Base-by-base conservation (phyloP, 2,888 invertebrate genomes). In the Biston betularia region DNA sequence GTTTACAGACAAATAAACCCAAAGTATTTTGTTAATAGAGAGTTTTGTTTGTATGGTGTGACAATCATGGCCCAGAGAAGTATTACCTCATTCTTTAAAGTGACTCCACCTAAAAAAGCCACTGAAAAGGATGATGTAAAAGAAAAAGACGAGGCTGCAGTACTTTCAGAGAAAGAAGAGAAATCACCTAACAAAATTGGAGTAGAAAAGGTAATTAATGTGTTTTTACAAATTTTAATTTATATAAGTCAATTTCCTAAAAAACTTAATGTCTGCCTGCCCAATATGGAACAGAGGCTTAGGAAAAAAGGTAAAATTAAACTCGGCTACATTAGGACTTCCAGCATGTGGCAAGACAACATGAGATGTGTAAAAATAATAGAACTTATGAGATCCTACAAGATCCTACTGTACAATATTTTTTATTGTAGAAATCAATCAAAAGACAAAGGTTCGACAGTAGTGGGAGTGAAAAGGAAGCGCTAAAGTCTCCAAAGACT, bases 51-150 rank as follows among this genome's bases (percentile, higher is more conserved):
- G 3, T 53, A 42, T 6, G 42, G 15, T 15, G 11, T 53, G 15
- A 79, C 73, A 70, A 85, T 67, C 0, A 94, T 94, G 94, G 82
- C 94, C 1, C 94, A 94, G 73, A 89, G 85, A 73, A 93, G 88
- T 69, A 94, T 94, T 45, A 93, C 85, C 11, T 93, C 92, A 0
- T 94, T 93, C 71, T 94, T 94, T 70, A 89, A 87, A 69, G 81
- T 81, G 50, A 87, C 87, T 9, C 91, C 92, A 0, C 88, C 89
- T 35, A 91, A 88, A 71, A 65, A 15, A 9, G 58, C 75, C 10
- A 58, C 57, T 15, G 64, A 72, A 48, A 69, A 35, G 69, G 69
- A 61, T 69, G 80, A 42, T 60, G 63, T 74, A 73, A 24, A 44
- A 40, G 44, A 57, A 40, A 42, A 3, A 15, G 73, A 71, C 60